A percentile compares a stretch with the other conserved stretches of the same genome.
Evolutionary conservation across 2,113 vertebrate genomes (phyloP).

Genomic region (cat (Felis catus)): F.catus_Fca126_mat1.0 CM031419.1:78328501-78329000

Average conservation of each 20-base stretch:
- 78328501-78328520: not conserved
- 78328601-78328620: not conserved
- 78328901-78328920: not conserved
- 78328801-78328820: not conserved
- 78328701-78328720: not conserved
- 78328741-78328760: conserved; percentile 23
- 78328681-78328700: not conserved
- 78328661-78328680: not conserved
- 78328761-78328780: not conserved
- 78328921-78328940: conserved; percentile 57
- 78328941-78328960: conserved; percentile 71
- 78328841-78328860: not conserved
- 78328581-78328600: not conserved
- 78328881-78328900: not conserved
- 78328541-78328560: conserved; percentile 10
- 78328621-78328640: not conserved
- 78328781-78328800: conserved; percentile 47
- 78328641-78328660: not conserved
- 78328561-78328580: not conserved
- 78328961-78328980: conserved; percentile 64
- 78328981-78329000: conserved; percentile 57
- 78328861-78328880: not conserved
- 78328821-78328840: conserved; percentile 28
- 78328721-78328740: not conserved
- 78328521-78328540: not conserved